Base-by-base conservation (phyloP, 2,113 vertebrate genomes). In the Stictonetta naevosa region DNA sequence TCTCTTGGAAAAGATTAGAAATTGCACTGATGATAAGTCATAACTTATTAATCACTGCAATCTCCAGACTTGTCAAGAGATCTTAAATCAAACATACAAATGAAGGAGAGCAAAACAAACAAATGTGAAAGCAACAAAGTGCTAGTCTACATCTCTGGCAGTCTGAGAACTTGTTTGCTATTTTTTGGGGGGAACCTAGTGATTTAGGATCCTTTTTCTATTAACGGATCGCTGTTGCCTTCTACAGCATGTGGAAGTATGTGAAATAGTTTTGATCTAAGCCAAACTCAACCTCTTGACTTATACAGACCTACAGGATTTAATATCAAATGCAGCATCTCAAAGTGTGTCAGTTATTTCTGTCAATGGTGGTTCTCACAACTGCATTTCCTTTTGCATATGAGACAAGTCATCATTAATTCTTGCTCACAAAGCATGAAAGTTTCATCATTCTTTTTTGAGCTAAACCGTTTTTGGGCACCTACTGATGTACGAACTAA, bases 131-230 rank as follows among this genome's bases (percentile, higher is more conserved):
- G 2, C 26, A 29, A 29, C 4, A 19, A 67, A 64, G 31, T 58
- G 25, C 67, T 42, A 44, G 21, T 68, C 21, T 69, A 20, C 2
- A 0, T 7, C 79, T 80, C 9, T 19, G 23, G 18, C 2, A 12
- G 31, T 53, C 28, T 44, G 26, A 82, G 31, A 74, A 6, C 25
- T 75, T 48, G 48, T 13, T 42, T 64, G 13, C 1, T 38, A 17
- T n/a, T 0, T 36, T 73, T 83, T 73, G 62, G 46, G 0, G 0
- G 63, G 11, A 12, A 55, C 31, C 13, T 40, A 15, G 6, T 53
- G 26, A 17, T 46, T 10, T 38, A 67, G 5, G 25, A 29, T 75
- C 25, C 9, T 73, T 25, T 66, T 75, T 56, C 38, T 62, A 10
- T 48, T 34, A 34, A 60, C 26, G 33, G 19, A 21, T 75, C 14